Conservation (phyloP, 1,140 invertebrate genomes). For the Leptonema lineaticorne region DNA sequence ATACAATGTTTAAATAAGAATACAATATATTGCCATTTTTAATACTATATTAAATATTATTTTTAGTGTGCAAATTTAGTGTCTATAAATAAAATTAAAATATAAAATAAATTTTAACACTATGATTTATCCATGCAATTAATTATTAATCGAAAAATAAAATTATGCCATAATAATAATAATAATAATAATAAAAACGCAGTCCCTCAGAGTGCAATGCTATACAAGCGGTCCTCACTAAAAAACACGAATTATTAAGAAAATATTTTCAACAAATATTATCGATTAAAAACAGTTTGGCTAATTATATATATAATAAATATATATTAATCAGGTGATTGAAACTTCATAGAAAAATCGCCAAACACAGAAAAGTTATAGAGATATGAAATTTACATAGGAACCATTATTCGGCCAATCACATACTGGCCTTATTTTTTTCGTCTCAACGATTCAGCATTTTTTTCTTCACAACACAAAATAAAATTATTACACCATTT, state of each 20-base stretch:
- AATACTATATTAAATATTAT: no score
- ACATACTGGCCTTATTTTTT: constrained; percentile 23
- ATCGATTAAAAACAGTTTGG: constrained; percentile 43
- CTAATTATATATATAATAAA: constrained; percentile 43
- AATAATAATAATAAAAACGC: neutral
- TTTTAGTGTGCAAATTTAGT: constrained; percentile 6
- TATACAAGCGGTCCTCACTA: constrained; percentile 42
- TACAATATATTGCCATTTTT: neutral
- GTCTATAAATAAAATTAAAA: neutral
- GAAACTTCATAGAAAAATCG: constrained; percentile 43
- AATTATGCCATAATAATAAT: constrained; percentile 2
- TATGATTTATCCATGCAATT: neutral
- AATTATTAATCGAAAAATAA: neutral
- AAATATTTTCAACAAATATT: constrained; percentile 43
- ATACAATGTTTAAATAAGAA: constrained; percentile 5
- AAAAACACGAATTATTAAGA: constrained; percentile 43
- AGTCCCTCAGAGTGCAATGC: constrained; percentile 29
- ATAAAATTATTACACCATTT: constrained; percentile 35
- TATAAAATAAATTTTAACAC: no score
- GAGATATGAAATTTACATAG: constrained; percentile 44
- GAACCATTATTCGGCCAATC: constrained; percentile 38
- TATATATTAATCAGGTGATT: constrained; percentile 39
- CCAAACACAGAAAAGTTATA: constrained; percentile 41
- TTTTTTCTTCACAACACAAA: constrained; percentile 37
- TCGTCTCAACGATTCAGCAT: constrained; percentile 29